These are phyloP conservation scores for Pelmatolapia mariae DNA, from an alignment of 2,113 vertebrate genomes.

Conservation along the genomic window DNA sequence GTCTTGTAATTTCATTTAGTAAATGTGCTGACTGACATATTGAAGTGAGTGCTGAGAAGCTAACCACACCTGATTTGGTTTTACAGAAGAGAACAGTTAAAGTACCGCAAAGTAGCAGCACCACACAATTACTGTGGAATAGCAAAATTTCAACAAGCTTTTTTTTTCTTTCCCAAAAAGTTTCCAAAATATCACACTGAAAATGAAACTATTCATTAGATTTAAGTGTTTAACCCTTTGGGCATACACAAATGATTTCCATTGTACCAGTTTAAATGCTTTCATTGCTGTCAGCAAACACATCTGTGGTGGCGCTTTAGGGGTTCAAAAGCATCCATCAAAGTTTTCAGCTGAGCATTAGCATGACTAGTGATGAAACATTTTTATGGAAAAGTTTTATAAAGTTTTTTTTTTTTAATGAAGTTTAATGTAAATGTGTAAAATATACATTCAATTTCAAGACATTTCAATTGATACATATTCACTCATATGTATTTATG, in stretches of 20 bases:
- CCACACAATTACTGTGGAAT: neutral
- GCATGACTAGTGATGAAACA: neutral
- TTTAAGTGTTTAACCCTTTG: neutral
- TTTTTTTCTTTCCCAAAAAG: neutral
- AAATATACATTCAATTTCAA: neutral
- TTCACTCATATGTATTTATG: neutral
- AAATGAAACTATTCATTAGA: neutral
- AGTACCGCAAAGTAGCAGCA: neutral
- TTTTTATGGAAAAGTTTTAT: neutral
- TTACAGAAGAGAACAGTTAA: neutral
- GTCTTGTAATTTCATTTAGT: slow-evolving; percentile 6
- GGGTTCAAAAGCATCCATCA: neutral
- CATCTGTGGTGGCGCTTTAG: neutral
- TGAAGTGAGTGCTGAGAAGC: neutral
- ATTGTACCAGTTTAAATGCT: neutral
- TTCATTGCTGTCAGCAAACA: neutral
- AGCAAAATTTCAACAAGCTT: neutral
- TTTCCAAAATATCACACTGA: neutral
- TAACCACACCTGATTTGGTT: neutral
- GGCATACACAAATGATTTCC: neutral
- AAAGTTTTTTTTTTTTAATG: neutral
- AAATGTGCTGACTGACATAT: slow-evolving; percentile 24
- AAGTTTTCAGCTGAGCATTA: neutral
- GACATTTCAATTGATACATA: neutral
- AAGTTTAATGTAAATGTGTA: neutral